phyloP scores from a whole-genome alignment of 1,140 invertebrate genomes.

The Heterodera carotae region DNA sequence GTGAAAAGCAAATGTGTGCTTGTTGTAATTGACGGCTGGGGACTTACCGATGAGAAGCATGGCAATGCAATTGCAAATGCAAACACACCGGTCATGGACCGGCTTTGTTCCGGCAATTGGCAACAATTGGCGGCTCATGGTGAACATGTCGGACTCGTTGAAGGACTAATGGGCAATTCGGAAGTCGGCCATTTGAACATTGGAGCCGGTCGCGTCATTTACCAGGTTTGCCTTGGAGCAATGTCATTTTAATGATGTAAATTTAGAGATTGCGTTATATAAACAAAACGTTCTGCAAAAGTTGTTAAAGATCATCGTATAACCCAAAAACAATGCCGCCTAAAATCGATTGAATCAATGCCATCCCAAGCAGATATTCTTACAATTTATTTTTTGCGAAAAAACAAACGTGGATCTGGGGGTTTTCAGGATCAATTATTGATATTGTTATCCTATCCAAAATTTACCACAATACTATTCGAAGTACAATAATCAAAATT shows the following conservation, averaged over 20 bases:
- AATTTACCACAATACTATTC: too few species aligned
- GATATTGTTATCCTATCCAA: too few species aligned
- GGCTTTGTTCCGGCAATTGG: slow-evolving; percentile 66
- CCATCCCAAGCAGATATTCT: too few species aligned
- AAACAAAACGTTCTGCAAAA: not conserved
- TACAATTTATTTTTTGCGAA: too few species aligned
- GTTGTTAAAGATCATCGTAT: not conserved
- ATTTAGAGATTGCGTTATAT: too few species aligned
- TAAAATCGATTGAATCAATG: not conserved
- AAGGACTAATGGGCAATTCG: slow-evolving; percentile 69
- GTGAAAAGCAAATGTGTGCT: slow-evolving; percentile 67
- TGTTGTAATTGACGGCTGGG: slow-evolving; percentile 69
- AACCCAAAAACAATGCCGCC: too few species aligned
- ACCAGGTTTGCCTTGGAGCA: slow-evolving; percentile 67
- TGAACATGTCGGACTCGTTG: slow-evolving; percentile 68
- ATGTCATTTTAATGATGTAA: too few species aligned
- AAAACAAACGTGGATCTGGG: too few species aligned
- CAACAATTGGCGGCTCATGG: slow-evolving; percentile 68
- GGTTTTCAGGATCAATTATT: not conserved
- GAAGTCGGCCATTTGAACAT: slow-evolving; percentile 71
- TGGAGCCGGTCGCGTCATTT: slow-evolving; percentile 69
- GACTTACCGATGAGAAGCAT: slow-evolving; percentile 65
- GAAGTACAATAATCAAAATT: slow-evolving; percentile 29
- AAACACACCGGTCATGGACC: slow-evolving; percentile 68
- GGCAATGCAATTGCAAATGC: slow-evolving; percentile 67